Base-by-base conservation (phyloP, 2,888 invertebrate species). In the Melieria crassipennis region DNA sequence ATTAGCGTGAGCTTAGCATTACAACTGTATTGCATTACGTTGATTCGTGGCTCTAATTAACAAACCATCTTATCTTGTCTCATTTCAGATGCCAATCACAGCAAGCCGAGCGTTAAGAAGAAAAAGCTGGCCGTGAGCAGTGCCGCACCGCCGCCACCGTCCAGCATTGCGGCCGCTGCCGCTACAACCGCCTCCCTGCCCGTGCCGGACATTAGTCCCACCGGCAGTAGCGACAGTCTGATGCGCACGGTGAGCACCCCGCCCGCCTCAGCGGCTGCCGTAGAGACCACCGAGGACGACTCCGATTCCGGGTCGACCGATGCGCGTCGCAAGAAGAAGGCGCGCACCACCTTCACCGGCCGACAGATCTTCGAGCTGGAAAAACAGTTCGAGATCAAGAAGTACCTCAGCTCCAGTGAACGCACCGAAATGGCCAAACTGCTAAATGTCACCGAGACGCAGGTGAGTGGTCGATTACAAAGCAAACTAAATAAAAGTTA, bases 331-430 rank as follows among this genome's bases (percentile, higher is more conserved):
- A 91, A 92, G 85, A 94, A 94, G 87, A 98, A 97, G 85, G 97
- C 97, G 0, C 88, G 97, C 74, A 97, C 97, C 43, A 97, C 97
- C 42, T 98, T 98, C 88, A 97, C 97, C 0, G 98, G 98, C 3
- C 88, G 97, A 65, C 97, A 97, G 89, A 97, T 97, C 86, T 98
- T 97, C 88, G 98, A 98, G 88, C 89, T 98, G 86, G 98, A 98
- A 88, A 95, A 96, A 84, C 93, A 97, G 87, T 98, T 98, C 84
- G 98, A 97, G 86, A 90, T 94, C 80, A 98, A 98, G 89, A 98
- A 98, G 88, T 98, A 98, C 88, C 90, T 98, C 76, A 97, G 96
- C 78, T 97, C 97, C 43, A 95, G 95, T 75, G 98, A 98, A 87
- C 88, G 98, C 77, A 93, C 96, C 50, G 97, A 97, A 80, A 95